A percentile compares a stretch with the other conserved stretches of the same genome.
Conservation (phyloP, 2,888 invertebrate species). For the Drosophila subsilvestris region DNA sequence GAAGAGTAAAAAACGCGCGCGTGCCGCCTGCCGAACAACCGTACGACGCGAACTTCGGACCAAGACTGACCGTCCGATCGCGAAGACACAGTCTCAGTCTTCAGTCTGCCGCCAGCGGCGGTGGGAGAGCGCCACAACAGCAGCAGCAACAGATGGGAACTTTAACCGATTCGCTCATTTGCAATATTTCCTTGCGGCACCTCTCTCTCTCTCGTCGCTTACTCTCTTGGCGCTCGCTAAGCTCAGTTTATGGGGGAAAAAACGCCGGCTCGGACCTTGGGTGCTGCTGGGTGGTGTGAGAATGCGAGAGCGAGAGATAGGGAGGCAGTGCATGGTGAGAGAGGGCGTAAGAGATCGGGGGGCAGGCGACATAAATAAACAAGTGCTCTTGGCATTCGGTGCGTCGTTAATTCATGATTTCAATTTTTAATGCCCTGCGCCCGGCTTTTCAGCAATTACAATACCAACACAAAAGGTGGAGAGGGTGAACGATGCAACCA, state of each 20-base stretch:
- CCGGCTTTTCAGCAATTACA: slow-evolving; percentile 55
- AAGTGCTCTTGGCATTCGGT: slow-evolving; percentile 78
- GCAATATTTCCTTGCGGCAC: background rate
- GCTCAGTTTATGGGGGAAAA: slow-evolving; percentile 47
- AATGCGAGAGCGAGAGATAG: background rate
- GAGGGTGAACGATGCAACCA: background rate
- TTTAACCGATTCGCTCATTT: slow-evolving; percentile 67
- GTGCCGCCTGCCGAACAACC: slow-evolving; percentile 72
- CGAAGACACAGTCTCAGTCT: slow-evolving; percentile 7
- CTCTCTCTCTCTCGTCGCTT: background rate
- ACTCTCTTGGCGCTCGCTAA: slow-evolving; percentile 47
- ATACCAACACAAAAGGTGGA: slow-evolving; percentile 32
- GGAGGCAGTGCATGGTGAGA: background rate
- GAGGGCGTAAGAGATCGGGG: background rate
- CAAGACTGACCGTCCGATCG: slow-evolving; percentile 57
- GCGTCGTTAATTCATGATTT: slow-evolving; percentile 79
- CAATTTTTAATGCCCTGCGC: slow-evolving; percentile 78
- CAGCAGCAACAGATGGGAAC: slow-evolving; percentile 22
- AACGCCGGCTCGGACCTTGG: slow-evolving; percentile 58
- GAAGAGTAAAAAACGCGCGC: slow-evolving; percentile 48
- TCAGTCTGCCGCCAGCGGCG: slow-evolving; percentile 23
- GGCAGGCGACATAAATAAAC: slow-evolving; percentile 70
- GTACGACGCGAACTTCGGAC: slow-evolving; percentile 78
- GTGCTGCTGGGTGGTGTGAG: slow-evolving; percentile 13
- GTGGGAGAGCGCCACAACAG: slow-evolving; percentile 26